A percentile compares a stretch with the other conserved stretches of the same genome.
phyloP scores from a whole-genome alignment of 1,140 invertebrate species.

The Helicoverpa armigera region DNA sequence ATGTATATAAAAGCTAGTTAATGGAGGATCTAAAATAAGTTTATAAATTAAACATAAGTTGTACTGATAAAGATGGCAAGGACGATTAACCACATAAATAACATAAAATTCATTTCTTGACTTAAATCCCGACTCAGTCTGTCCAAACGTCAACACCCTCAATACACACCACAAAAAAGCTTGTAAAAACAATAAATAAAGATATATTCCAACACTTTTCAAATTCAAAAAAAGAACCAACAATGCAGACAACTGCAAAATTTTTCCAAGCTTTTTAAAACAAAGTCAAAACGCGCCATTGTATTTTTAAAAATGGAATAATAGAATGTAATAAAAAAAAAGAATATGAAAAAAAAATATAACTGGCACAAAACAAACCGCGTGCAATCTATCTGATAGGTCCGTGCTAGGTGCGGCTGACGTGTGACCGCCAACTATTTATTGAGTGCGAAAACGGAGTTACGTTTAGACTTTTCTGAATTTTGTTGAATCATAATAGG shows the following conservation, averaged over 20 bases:
- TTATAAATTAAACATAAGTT: no score
- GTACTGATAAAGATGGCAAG: no score
- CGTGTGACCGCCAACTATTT: neutral
- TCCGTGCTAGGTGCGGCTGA: slow-evolving; percentile 3
- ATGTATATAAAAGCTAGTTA: no score
- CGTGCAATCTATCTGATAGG: slow-evolving; percentile 8
- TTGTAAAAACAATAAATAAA: no score
- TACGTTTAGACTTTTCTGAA: neutral
- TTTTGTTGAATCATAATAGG: neutral
- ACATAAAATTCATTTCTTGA: no score
- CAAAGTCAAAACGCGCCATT: slow-evolving; percentile 8
- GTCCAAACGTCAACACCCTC: no score
- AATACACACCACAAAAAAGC: no score
- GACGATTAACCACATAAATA: no score
- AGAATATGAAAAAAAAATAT: neutral
- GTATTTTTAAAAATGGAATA: neutral
- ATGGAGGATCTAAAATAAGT: no score
- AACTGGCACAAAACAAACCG: neutral
- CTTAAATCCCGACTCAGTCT: no score
- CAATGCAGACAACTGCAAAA: neutral
- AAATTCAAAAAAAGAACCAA: neutral
- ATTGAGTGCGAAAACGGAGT: neutral
- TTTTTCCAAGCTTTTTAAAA: neutral
- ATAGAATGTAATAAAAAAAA: neutral
- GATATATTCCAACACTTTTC: no score